These are phyloP conservation scores for Ciconia stormi DNA, from an alignment of 2,113 vertebrate genomes.

Conservation along the genomic window DNA sequence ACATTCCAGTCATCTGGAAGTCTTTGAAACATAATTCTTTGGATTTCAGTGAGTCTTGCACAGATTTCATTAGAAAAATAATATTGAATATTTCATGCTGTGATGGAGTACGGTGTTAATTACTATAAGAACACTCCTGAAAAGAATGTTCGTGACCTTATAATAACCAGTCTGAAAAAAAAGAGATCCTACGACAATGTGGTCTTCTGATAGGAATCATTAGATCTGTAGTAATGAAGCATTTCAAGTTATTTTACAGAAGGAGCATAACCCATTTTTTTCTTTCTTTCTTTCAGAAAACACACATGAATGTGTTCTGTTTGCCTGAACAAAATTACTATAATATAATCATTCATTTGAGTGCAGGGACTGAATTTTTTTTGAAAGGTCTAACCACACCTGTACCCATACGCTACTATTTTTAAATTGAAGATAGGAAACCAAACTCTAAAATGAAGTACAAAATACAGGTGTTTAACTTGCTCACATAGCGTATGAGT, in stretches of 20 bases:
- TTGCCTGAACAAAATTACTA: background rate
- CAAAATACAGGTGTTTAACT: background rate
- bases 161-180: background rate
- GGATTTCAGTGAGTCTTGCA: slow-evolving; percentile 45
- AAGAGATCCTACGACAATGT: background rate
- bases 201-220: background rate
- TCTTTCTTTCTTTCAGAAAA: background rate
- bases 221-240: background rate
- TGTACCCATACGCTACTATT: background rate
- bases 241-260: background rate
- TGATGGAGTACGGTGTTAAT: background rate
- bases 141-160: background rate
- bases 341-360: background rate
- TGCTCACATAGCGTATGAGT: background rate
- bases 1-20: slow-evolving; percentile 32
- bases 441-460: background rate
- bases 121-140: background rate
- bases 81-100: background rate
- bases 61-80: background rate
- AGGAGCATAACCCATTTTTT: background rate
- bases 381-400: background rate
- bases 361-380: background rate
- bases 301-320: background rate
- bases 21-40: background rate
- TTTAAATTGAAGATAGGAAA: background rate